Base-by-base conservation (phyloP, 1,140 invertebrate genomes). In the Zaprionus tsacasi region DNA sequence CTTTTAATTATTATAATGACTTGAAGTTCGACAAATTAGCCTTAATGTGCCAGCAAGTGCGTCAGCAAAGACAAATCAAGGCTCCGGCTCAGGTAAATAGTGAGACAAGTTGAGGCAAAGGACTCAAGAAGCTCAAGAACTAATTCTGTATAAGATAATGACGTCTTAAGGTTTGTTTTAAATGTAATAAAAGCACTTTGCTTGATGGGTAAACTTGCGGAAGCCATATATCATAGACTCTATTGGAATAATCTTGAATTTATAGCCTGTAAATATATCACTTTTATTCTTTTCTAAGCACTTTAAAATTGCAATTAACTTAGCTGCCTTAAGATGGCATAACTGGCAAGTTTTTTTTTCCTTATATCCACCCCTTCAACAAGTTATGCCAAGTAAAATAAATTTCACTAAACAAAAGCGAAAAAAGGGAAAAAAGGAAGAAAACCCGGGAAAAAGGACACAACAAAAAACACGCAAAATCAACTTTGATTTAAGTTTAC, bases 401-500 rank as follows among this genome's bases (percentile, higher is more conserved):
- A 72, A 87, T 79, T 79, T 77, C 64, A 68, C 71, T 72, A 77
- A 83, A 79, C 73, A 76, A 71, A 71, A 55, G 55, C 67, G 30
- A 69, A 10, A 58, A 52, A 75, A 25, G 61, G 30, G 58, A 25
- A n/a, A 35, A 59, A 66, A 58, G 40, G 27, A 66, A 52, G 33
- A 74, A 57, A 70, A 68, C 21, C 21, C 21, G 1, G 21, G 61
- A 72, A 67, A 69, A 45, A 66, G 60, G 60, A 55, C 52, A 61
- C 66, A 61, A 75, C 81, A 85, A 68, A 74, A 66, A 55, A 21
- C 61, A 81, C 64, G 74, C 68, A 81, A 85, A 89, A 90, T 90
- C 78, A 90, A 89, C 85, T 89, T 90, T 89, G 85, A 89, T 89
- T 89, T 89, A 90, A 85, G 85, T 90, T 89, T 89, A 90, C 78